These are phyloP conservation scores for Thripadectes ignobilis DNA, from an alignment of 2,797 vertebrate genomes.

Conservation along the genomic window DNA sequence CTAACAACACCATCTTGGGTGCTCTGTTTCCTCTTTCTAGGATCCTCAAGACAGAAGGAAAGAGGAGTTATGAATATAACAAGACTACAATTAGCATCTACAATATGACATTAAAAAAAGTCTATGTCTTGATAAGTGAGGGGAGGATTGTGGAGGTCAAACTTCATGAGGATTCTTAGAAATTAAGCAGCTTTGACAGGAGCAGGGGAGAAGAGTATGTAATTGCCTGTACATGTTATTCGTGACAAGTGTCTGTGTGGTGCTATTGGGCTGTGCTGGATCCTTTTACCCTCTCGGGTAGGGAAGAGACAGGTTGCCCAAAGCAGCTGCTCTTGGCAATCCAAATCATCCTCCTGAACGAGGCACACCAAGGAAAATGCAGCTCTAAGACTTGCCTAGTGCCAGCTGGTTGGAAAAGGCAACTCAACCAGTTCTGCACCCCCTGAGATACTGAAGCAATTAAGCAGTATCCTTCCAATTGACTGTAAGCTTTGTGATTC, in stretches of 20 bases:
- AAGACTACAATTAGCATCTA: background rate
- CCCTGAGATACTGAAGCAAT: background rate
- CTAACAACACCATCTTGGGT: background rate
- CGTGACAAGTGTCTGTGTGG: background rate
- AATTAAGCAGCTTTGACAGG: background rate
- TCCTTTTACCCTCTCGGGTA: background rate
- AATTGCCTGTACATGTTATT: background rate
- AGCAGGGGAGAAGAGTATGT: background rate
- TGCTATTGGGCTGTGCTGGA: background rate
- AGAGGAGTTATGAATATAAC: background rate
- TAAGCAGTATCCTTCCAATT: background rate
- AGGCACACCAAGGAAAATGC: background rate
- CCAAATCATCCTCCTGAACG: background rate
- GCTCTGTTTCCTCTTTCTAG: background rate
- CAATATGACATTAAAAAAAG: background rate
- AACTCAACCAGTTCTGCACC: background rate
- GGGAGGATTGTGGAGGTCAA: background rate
- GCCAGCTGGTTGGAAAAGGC: background rate
- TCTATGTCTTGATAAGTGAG: background rate
- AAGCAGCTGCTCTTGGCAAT: background rate
- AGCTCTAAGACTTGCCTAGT: background rate
- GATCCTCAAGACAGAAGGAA: background rate
- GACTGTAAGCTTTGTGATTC: background rate
- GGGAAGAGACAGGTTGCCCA: background rate
- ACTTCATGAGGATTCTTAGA: background rate